Percentiles rank a stretch among this genome's conserved stretches.
Evolutionary conservation across 2,888 invertebrate species (phyloP).

Genomic region (Glyphotaelius pellucidus): DNA sequence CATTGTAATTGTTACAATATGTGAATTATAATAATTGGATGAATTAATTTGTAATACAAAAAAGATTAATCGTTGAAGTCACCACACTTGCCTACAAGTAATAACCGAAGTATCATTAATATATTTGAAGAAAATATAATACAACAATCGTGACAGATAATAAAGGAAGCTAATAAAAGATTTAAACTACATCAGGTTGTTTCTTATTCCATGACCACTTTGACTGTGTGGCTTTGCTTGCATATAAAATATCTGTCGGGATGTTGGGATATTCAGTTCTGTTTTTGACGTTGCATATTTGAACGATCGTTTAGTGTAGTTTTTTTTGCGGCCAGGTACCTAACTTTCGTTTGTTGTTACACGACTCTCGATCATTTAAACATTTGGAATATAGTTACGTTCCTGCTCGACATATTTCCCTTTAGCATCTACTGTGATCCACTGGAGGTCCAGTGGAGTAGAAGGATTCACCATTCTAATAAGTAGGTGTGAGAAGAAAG

Average conservation of each 20-base stretch:
- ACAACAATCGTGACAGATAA: no score
- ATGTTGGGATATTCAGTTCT: conserved; percentile 8
- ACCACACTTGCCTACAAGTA: no score
- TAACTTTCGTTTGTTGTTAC: conserved; percentile 25
- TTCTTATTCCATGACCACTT: not conserved
- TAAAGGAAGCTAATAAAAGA: not conserved
- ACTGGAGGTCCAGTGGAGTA: not conserved
- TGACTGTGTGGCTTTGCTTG: not conserved
- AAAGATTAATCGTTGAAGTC: no score
- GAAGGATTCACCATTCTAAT: not conserved
- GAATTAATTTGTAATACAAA: no score
- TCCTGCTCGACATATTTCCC: conserved; percentile 18
- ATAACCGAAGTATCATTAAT: no score
- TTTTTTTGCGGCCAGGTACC: conserved; percentile 32
- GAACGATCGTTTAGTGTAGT: conserved; percentile 49
- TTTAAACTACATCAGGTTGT: not conserved
- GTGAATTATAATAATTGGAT: no score
- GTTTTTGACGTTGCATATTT: conserved; percentile 49
- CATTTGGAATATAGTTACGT: not conserved
- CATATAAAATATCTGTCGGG: not conserved
- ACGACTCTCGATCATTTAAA: conserved; percentile 23
- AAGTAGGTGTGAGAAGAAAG: not conserved
- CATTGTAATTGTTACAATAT: no score
- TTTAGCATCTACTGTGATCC: not conserved
- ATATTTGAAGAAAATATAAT: no score